Evolutionary conservation across 2,113 vertebrate genomes (phyloP), one percentile per base, ranked within the genome.

Genomic region (Cervus canadensis): DNA sequence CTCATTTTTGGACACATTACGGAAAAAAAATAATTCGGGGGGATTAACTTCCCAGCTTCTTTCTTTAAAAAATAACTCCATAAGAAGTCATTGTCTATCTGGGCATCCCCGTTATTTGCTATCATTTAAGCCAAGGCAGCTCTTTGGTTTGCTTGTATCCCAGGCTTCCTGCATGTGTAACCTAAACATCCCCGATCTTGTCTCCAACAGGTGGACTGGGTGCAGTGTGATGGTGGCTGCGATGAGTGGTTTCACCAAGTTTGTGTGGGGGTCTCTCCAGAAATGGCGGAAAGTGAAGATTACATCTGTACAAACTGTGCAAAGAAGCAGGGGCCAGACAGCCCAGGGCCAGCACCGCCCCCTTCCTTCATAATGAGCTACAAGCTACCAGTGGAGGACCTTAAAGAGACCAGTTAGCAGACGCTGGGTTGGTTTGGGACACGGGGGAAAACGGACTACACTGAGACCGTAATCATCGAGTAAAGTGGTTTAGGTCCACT

Each of bases 191-290:
- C 76, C 89, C 76, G 40, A 15, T 99, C 94, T 98, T 97, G 87
- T 99, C 82, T 99, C 87, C 98, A 98, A 87, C 99, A 99, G 99
- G 99, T 99, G 97, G 99, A 99, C 99, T 99, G 99, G 99, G 99
- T 99, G 89, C 99, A 99, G 97, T 99, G 99, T 82, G 99, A 99
- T 6, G 99, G 99, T 56, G 99, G 99, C 98, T 99, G 99, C 6
- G 99, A 99, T 56, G 99, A 99, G 98, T 99, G 99, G 99, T 99
- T 99, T 99, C 99, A 99, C 98, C 99, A 99, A 98, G 99, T 99
- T 95, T 99, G 99, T 71, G 99, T 99, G 12, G 99, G 99, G 5
- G 99, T 99, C 28, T 99, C 99, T 7, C 99, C 99, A 13, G 99
- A 99, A 98, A 99, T 99, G 99, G 99, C 99, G 0, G 99, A 99